Base-by-base conservation (phyloP, 2,888 invertebrate genomes). In the Callyntrura guangdongensis region DNA sequence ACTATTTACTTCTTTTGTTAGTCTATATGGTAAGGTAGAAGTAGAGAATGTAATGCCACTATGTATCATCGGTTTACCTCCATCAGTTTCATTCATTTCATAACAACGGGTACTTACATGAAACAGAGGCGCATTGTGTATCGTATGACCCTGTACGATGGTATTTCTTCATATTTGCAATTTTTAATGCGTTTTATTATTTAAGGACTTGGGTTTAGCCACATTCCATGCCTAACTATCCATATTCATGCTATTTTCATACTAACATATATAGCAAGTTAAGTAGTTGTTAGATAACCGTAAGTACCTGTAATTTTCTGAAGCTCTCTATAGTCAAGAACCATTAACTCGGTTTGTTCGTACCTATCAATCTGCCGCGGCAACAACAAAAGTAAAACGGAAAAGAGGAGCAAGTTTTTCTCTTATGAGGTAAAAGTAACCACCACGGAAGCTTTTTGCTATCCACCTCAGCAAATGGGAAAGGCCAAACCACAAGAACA, bases 401-500 rank as follows among this genome's bases (percentile, higher is more conserved):
- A n/a, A 67, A 22, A 11, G 25, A 64, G 64, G 64, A 64, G 25
- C 22, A 64, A 27, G 25, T 67, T 67, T 36, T 14, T n/a, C 53
- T 67, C 17, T 11, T 72, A 45, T 72, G 72, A 72, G 17, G 67
- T 67, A 72, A 36, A 72, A 45, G n/a, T 17, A 72, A 14, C 72
- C 72, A 72, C 72, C 45, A 45, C 72, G 45, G 45, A 72, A 72
- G 72, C 17, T 45, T 45, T 72, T 17, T 45, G 45, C 9, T 45
- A 72, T 72, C 45, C 17, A 72, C 45, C 72, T 17, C 72, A 72
- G 36, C 72, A 72, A 72, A 72, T 36, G 72, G 72, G 25, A 72
- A 47, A 72, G 12, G 45, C 22, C 45, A 36, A 67, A 45, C 45
- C 72, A 36, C 11, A 72, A 72, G n/a, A 61, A 61, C 61, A 47